Percentiles rank a stretch among this genome's conserved stretches.
These are phyloP conservation scores for Neodiprion virginianus DNA, from an alignment of 1,140 invertebrate genomes.

Conservation along the genomic window DNA sequence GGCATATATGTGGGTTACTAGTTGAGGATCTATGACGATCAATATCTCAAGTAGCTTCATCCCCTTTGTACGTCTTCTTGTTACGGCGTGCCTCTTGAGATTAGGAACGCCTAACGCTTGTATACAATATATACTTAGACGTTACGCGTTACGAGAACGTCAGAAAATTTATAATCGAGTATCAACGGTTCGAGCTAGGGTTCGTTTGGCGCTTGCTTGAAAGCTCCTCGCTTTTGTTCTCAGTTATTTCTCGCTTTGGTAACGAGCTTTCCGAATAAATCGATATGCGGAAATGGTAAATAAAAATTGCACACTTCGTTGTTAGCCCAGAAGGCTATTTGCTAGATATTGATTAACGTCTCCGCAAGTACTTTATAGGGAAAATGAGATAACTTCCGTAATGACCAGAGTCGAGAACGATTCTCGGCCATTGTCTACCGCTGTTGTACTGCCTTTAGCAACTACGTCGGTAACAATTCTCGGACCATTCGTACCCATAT, in stretches of 20 bases:
- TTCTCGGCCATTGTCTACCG: background rate
- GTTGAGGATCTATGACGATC: slow-evolving; percentile 23
- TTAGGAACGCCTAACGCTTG: slow-evolving; percentile 31
- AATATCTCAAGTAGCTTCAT: slow-evolving; percentile 26
- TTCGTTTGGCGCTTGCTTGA: no score
- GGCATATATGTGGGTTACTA: slow-evolving; percentile 8
- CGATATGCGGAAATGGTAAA: no score
- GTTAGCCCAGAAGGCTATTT: background rate
- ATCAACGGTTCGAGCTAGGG: no score
- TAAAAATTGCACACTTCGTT: no score
- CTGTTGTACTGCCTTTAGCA: background rate
- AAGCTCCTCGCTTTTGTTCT: no score
- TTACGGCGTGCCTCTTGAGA: slow-evolving; percentile 28
- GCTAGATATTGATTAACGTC: background rate
- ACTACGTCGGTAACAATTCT: background rate
- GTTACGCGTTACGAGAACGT: background rate
- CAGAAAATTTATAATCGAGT: no score
- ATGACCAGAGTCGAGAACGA: background rate
- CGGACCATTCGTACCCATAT: background rate
- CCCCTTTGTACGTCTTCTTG: slow-evolving; percentile 38
- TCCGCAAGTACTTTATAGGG: background rate
- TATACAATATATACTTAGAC: background rate
- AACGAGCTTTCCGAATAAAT: no score
- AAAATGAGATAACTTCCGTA: background rate
- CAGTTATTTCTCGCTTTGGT: no score